Base-by-base conservation (phyloP, 1,140 invertebrate genomes). In the Aphaenogaster floridana region DNA sequence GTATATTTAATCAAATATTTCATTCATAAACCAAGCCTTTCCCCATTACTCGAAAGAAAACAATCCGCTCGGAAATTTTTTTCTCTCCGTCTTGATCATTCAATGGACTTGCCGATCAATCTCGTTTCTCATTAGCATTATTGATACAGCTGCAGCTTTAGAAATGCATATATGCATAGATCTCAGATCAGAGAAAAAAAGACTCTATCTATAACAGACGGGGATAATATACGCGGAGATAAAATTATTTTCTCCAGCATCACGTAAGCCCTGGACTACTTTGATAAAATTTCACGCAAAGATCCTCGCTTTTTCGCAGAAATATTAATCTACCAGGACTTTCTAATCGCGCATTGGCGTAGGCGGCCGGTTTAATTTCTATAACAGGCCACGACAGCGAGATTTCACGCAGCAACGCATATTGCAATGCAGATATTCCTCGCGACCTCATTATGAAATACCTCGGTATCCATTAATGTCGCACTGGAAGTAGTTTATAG, bases 341-440 rank as follows among this genome's bases (percentile, higher is more conserved):
- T 83, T 83, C 79, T 83, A 83, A 80, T 72, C 52, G 39, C 6
- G 42, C 79, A 83, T 72, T 83, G 79, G 52, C 66, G 79, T 72
- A 83, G 17, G 39, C 52, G 17, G 11, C 13, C 5, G 21, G 9
- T 59, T 83, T 83, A 72, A 83, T 83, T 83, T 8, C 52, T 72
- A 71, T 45, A 81, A 57, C 64, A 81, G 79, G 17, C 11, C n/a
- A 42, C 36, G 39, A 34, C 7, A 2, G 9, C 8, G 48, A 80
- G 79, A 57, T 81, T 81, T 81, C 79, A 57, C 15, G 50, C 63
- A 13, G 45, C 63, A 39, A 21, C 34, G 34, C 13, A 8, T 69
- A 71, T 54, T 36, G 78, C 66, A 39, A 57, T 54, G 64, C 64
- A 72, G 52, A 83, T 72, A 59, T 59, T 83, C 28, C 28, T 28